Evolutionary conservation across 2,113 vertebrate species (phyloP).

Genomic region (Trogon melanurus): DNA sequence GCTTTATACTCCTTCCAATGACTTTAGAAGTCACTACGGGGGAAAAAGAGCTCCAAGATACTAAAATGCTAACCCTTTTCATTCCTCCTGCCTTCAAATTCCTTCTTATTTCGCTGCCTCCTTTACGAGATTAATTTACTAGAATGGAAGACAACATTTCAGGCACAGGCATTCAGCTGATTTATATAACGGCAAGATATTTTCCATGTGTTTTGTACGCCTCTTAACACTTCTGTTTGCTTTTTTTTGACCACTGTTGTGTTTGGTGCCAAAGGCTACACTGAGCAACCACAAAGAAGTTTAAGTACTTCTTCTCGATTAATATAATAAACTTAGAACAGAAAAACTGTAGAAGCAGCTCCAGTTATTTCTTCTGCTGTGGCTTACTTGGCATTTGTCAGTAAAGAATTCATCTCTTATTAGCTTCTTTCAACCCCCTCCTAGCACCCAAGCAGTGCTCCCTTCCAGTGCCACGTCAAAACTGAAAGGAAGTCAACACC

Average conservation of each 20-base stretch:
- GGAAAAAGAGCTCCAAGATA: neutral
- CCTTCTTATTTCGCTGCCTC: neutral
- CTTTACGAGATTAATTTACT: neutral
- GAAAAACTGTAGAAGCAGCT: neutral
- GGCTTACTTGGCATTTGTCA: slow-evolving; percentile 7
- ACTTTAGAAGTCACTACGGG: neutral
- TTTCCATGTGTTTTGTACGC: slow-evolving; percentile 56
- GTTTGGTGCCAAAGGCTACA: slow-evolving; percentile 48
- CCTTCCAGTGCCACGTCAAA: neutral
- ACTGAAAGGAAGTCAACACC: neutral
- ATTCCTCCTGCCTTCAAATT: neutral
- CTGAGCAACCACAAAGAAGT: slow-evolving; percentile 50
- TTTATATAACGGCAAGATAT: slow-evolving; percentile 56
- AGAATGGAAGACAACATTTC: neutral
- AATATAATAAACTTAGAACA: slow-evolving; percentile 23
- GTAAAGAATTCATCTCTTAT: neutral
- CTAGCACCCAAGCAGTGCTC: neutral
- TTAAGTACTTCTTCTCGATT: slow-evolving; percentile 25
- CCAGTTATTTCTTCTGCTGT: neutral
- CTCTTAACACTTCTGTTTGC: slow-evolving; percentile 63
- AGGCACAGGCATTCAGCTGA: neutral
- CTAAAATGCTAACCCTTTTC: neutral
- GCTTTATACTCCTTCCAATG: neutral
- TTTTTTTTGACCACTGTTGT: slow-evolving; percentile 37
- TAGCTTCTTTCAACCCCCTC: neutral